Base-by-base conservation (phyloP, 2,113 vertebrate species). In the Thamnophis sirtalis region DNA sequence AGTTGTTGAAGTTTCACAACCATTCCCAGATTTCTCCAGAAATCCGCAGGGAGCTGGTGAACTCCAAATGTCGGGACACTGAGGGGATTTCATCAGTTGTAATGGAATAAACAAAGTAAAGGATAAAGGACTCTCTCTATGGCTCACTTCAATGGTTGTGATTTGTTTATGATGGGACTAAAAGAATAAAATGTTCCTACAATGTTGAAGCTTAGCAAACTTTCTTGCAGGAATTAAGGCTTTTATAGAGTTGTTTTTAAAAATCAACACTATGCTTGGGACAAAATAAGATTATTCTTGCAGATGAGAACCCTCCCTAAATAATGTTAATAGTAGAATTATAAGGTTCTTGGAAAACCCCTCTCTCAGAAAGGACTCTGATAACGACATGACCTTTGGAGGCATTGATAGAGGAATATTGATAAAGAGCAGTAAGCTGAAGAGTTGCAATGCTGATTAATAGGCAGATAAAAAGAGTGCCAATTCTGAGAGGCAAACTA, bases 31-130 rank as follows among this genome's bases (percentile, higher is more conserved):
- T 99, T 86, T 98, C 98, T 0, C 95, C 96, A 0, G 99, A 99
- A 96, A 98, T 99, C 94, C 97, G 99, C 28, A 97, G 99, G 0
- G 99, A 99, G 94, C 97, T 99, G 33, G 96, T 98, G 49, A 98
- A 98, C 91, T 98, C 99, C 0, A 96, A 95, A 86, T 97, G 98
- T 0, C 95, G 99, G 89, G 99, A 99, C 1, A 89, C 98, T 86
- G 99, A 99, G 93, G 97, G 97, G 0, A 97, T 97, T 49, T 92
- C 96, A 3, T 93, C 97, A 0, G 43, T 54, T 89, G 96, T 96
- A 43, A 97, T 98, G 97, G 97, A 98, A 0, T 98, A 95, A 98
- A 54, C 1, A 0, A 43, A 88, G 6, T 9, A 91, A 50, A 33
- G n/a, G 3, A 0, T 56, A 73, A 86, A 17, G 0, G 3, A 51